Base-by-base conservation (phyloP, 2,113 vertebrate species). In the Silurus glanis region DNA sequence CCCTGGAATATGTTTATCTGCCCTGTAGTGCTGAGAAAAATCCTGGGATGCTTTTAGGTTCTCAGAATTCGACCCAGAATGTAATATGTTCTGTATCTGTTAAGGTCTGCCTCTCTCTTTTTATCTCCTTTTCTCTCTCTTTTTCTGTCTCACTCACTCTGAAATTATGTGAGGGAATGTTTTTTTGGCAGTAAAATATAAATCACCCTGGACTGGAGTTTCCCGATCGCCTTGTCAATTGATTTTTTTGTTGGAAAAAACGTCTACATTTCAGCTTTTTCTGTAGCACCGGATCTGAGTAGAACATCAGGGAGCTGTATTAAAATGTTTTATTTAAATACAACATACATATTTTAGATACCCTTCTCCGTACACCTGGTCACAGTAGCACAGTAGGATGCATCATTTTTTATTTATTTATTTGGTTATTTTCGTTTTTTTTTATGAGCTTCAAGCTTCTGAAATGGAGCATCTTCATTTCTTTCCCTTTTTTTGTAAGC, bases 131-230 rank as follows among this genome's bases (percentile, higher is more conserved):
- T 19, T 71, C 47, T 12, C 9, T 23, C 21, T 51, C 37, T 51
- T 9, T 12, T 19, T 51, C 21, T 75, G 8, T 75, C 45, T 72
- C 17, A 21, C 69, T 72, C 17, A 4, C 67, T 71, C 67, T 71
- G 25, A 21, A 14, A 76, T 23, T 1, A 3, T 17, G 13, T 56
- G 55, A 79, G 53, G 37, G 25, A 55, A 56, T 58, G 55, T 79
- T 79, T 25, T 25, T 37, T 56, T 79, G 49, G 47, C 75, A 56
- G 51, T n/a, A 19, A 80, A 59, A 80, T 80, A 80, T 59, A 59
- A 80, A 59, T 12, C 76, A 58, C 14, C 56, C 28, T 59, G 55
- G 13, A 21, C 56, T 19, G 9, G 78, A 61, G 78, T 45, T 45
- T 47, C 58, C 78, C 0, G 2, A 61, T 80, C 10, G 10, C 58